phyloP scores from a whole-genome alignment of 1,140 invertebrate genomes.

The Lordiphosa clarofinis region DNA sequence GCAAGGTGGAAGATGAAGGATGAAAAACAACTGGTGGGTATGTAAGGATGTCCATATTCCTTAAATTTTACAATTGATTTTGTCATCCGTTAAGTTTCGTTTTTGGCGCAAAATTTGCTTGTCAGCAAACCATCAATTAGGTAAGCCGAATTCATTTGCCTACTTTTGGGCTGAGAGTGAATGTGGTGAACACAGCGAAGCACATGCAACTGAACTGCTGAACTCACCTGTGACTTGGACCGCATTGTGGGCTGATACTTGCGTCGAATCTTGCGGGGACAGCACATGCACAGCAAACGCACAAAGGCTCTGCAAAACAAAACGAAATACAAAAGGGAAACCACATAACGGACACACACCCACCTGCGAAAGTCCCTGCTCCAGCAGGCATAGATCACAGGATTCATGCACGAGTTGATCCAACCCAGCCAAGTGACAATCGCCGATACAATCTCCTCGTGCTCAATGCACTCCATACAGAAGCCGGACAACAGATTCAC shows the following conservation, averaged over 20 bases:
- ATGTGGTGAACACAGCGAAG: neutral
- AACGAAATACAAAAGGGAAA: slow-evolving; percentile 45
- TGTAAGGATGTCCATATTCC: slow-evolving; percentile 43
- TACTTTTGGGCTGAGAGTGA: too few species aligned
- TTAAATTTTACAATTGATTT: slow-evolving; percentile 73
- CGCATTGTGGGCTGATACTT: slow-evolving; percentile 89
- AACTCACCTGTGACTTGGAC: slow-evolving; percentile 89
- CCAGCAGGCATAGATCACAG: slow-evolving; percentile 98
- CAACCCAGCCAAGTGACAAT: slow-evolving; percentile 99
- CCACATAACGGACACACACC: slow-evolving; percentile 67
- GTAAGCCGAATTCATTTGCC: neutral
- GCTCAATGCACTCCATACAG: slow-evolving; percentile 91
- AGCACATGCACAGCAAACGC: slow-evolving; percentile 89
- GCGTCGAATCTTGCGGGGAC: slow-evolving; percentile 86
- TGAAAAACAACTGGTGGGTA: neutral
- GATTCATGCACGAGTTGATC: slow-evolving; percentile 99
- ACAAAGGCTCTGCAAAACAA: slow-evolving; percentile 87
- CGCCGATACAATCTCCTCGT: slow-evolving; percentile 94
- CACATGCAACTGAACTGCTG: slow-evolving; percentile 1
- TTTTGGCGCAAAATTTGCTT: too few species aligned
- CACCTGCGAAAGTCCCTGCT: slow-evolving; percentile 96
- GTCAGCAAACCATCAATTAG: too few species aligned
- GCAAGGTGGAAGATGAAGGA: neutral
- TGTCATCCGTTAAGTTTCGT: slow-evolving; percentile 65
- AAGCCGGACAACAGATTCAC: slow-evolving; percentile 95